phyloP scores from a whole-genome alignment of 2,113 vertebrate genomes.

The Donacobius atricapilla region DNA sequence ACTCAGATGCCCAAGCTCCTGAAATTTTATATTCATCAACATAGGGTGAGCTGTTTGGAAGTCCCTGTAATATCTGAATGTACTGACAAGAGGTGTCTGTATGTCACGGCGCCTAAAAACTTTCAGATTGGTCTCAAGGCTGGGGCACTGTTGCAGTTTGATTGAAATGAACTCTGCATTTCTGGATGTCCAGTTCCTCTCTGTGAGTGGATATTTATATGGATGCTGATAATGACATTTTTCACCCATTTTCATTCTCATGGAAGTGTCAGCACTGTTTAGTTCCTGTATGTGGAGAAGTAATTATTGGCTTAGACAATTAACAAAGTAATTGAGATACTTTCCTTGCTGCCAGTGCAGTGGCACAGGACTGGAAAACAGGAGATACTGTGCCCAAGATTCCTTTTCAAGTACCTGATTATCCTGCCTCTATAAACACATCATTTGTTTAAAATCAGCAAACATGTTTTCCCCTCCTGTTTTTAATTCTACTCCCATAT shows the following conservation, averaged over 20 bases:
- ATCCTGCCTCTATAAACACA: not conserved
- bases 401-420: not conserved
- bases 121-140: not conserved
- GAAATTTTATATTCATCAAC: not conserved
- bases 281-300: not conserved
- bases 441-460: not conserved
- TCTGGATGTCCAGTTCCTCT: not conserved
- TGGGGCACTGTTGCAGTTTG: not conserved
- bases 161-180: not conserved
- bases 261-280: not conserved
- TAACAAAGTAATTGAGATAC: not conserved
- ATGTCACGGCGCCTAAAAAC: not conserved
- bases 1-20: not conserved
- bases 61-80: not conserved
- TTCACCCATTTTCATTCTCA: not conserved
- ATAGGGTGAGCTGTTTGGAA: not conserved
- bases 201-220: not conserved
- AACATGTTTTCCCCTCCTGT: not conserved
- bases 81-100: not conserved
- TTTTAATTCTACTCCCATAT: not conserved
- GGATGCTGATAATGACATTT: not conserved
- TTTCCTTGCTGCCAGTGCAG: not conserved
- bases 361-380: not conserved
- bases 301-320: not conserved
- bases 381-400: not conserved